Evolutionary conservation across 2,888 invertebrate species (phyloP).

Genomic region (Lutraria lutraria): DNA sequence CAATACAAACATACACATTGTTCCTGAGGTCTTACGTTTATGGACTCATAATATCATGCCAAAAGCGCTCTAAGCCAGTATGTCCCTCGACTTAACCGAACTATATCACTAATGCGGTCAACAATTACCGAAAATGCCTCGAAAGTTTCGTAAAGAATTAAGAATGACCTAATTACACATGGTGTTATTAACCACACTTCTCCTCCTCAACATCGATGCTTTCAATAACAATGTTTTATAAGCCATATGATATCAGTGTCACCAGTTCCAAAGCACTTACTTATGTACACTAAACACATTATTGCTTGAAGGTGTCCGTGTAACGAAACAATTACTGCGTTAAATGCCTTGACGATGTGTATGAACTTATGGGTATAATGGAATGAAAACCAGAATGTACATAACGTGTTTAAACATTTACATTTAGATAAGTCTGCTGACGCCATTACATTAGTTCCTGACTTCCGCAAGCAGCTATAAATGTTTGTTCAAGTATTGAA

Average conservation of each 20-base stretch:
- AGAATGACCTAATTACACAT: neutral
- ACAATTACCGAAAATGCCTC: neutral
- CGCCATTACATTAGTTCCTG: neutral
- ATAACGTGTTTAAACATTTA: neutral
- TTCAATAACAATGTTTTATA: neutral
- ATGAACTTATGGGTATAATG: neutral
- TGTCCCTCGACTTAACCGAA: neutral
- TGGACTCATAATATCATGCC: neutral
- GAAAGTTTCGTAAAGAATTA: neutral
- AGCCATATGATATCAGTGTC: neutral
- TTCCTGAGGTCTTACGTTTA: neutral
- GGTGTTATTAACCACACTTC: neutral
- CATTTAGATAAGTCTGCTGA: neutral
- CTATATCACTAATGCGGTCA: neutral
- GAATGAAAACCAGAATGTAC: neutral
- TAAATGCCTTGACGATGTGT: neutral
- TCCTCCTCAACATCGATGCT: neutral
- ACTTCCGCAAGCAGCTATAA: neutral
- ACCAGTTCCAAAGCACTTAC: constrained; percentile 3
- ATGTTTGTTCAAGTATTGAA: constrained; percentile 7
- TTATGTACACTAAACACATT: neutral
- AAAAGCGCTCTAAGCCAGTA: neutral
- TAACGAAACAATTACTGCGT: neutral
- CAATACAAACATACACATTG: neutral
- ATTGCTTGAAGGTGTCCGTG: neutral